Evolutionary conservation across 92 coral and sea anemone genomes (phyloP).

Genomic region (Porites cylindrica): DNA sequence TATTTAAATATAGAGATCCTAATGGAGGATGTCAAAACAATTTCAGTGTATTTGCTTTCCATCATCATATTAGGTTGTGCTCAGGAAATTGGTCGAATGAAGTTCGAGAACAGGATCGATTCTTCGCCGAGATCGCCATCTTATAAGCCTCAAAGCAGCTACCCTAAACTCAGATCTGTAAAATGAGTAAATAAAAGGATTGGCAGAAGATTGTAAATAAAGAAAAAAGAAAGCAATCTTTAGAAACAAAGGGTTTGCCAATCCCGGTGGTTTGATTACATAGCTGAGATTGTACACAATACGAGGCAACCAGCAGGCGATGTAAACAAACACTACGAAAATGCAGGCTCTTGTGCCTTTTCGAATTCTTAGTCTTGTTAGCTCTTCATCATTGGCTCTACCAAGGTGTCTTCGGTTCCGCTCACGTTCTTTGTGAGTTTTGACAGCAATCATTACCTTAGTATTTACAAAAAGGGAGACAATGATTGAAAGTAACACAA

Average conservation of each 20-base stretch:
- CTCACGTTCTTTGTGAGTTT: conserved; percentile 46
- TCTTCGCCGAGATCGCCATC: neutral
- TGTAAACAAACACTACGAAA: conserved; percentile 55
- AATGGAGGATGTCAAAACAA: no score
- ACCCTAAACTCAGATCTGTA: conserved; percentile 74
- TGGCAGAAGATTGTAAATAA: conserved; percentile 66
- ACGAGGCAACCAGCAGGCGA: conserved; percentile 76
- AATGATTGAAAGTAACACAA: conserved; percentile 36
- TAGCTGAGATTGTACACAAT: conserved; percentile 58
- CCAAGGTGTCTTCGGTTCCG: conserved; percentile 26
- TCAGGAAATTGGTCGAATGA: neutral
- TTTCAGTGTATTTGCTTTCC: no score
- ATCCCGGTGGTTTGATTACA: conserved; percentile 48
- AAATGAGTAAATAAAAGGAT: conserved; percentile 78
- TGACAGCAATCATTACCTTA: conserved; percentile 59
- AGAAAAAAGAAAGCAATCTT: conserved; percentile 66
- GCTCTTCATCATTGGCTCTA: neutral
- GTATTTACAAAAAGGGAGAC: conserved; percentile 42
- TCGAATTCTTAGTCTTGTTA: neutral
- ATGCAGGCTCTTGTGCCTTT: conserved; percentile 73
- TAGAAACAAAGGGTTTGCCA: conserved; percentile 48
- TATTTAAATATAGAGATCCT: no score
- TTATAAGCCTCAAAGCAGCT: conserved; percentile 54
- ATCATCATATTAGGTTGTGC: neutral
- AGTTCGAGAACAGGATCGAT: neutral